Evolutionary conservation across 2,113 vertebrate genomes (phyloP).

Genomic region (Petromus typicus): DNA sequence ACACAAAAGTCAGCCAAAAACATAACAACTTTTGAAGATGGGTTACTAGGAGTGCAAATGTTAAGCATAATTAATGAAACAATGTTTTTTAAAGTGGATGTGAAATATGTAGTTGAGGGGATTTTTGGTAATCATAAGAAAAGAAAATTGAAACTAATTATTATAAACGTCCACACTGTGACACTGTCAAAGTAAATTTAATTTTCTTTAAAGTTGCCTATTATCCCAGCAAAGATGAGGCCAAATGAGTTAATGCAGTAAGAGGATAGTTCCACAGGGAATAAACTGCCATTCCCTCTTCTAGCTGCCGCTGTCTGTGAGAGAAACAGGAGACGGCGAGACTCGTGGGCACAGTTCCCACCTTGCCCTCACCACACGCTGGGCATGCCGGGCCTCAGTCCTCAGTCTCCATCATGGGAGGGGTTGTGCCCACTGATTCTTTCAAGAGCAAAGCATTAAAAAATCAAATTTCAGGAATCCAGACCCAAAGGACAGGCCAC

Average conservation of each 20-base stretch:
- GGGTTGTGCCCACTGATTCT: not conserved
- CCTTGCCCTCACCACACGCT: not conserved
- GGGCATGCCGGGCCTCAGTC: not conserved
- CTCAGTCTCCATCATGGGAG: not conserved
- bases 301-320: not conserved
- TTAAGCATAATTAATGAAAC: slow-evolving; percentile 41
- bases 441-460: not conserved
- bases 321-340: not conserved
- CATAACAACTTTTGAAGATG: slow-evolving; percentile 19
- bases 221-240: slow-evolving; percentile 21
- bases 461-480: not conserved
- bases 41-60: slow-evolving; percentile 36
- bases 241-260: slow-evolving; percentile 27
- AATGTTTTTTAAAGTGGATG: not conserved
- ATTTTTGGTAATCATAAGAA: not conserved
- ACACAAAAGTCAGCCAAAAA: not conserved
- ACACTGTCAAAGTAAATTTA: slow-evolving; percentile 26
- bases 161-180: slow-evolving; percentile 5
- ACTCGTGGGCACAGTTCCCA: too few species aligned
- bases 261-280: slow-evolving; percentile 6
- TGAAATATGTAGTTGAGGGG: not conserved
- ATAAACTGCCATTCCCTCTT: not conserved
- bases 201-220: slow-evolving; percentile 49
- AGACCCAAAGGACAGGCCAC: not conserved
- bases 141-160: slow-evolving; percentile 55